Evolutionary conservation across 2,797 vertebrate genomes (phyloP).

Genomic region (Sebastes aleutianus): DNA sequence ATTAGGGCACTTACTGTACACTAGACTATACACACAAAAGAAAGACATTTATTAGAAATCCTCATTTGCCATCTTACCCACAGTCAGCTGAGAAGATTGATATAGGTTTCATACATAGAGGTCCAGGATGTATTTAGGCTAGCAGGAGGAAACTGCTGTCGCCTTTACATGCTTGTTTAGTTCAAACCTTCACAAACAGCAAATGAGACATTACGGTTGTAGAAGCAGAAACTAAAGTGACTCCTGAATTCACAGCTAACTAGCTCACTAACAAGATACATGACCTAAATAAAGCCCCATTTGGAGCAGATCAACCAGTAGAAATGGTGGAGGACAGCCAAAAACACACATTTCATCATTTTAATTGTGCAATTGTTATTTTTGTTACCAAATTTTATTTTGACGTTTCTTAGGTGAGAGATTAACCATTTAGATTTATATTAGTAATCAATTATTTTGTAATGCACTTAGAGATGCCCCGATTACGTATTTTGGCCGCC

Average conservation of each 20-base stretch:
- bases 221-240: not conserved
- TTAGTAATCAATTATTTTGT: not conserved
- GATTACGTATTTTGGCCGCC: not conserved
- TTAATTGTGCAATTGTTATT: not conserved
- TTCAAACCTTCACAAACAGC: not conserved
- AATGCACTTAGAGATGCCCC: not conserved
- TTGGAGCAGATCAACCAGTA: not conserved
- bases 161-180: not conserved
- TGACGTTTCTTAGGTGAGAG: not conserved
- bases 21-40: not conserved
- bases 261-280: not conserved
- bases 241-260: not conserved
- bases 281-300: not conserved
- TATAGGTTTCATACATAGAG: not conserved
- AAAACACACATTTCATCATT: not conserved
- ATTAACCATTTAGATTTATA: not conserved
- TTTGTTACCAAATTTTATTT: not conserved
- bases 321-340: not conserved
- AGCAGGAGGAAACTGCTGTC: not conserved
- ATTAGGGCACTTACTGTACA: not conserved
- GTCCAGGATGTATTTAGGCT: not conserved
- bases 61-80: conserved; percentile 5
- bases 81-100: not conserved
- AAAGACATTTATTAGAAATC: not conserved
- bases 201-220: not conserved